Conservation (phyloP, 2,888 invertebrate genomes). For the Venusia cambrica region DNA sequence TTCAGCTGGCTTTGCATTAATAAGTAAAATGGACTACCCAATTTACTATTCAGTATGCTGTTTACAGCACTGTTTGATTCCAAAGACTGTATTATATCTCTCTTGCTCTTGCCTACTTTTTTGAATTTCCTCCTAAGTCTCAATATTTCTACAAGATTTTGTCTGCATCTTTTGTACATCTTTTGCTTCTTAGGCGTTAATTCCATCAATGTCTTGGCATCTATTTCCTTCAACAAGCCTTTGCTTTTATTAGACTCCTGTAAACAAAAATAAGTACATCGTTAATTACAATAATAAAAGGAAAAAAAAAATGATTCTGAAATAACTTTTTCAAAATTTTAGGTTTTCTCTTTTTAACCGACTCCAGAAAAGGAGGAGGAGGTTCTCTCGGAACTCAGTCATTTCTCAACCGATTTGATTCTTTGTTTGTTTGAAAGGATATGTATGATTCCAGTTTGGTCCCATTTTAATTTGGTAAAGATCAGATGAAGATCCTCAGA, state of each 20-base stretch:
- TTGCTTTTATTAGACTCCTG: background rate
- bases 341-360: too few relatives aligned
- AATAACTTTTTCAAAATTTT: too few relatives aligned
- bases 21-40: slow-evolving; percentile 12
- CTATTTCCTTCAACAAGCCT: slow-evolving; percentile 2
- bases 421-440: too few relatives aligned
- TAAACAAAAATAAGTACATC: too few relatives aligned
- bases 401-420: too few relatives aligned
- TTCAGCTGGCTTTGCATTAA: slow-evolving; percentile 22
- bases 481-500: too few relatives aligned
- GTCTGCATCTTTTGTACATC: slow-evolving; percentile 13
- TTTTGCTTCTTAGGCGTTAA: slow-evolving; percentile 10
- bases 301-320: too few relatives aligned
- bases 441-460: too few relatives aligned
- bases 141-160: slow-evolving; percentile 8
- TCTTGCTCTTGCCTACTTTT: slow-evolving; percentile 6
- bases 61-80: slow-evolving; percentile 4
- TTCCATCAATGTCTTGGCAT: slow-evolving; percentile 5
- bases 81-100: slow-evolving; percentile 6
- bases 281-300: too few relatives aligned
- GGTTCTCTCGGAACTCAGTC: too few relatives aligned
- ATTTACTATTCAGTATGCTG: background rate
- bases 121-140: slow-evolving; percentile 13
- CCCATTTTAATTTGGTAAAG: too few relatives aligned
- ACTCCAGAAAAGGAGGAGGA: too few relatives aligned